Conservation (phyloP, 1,140 invertebrate genomes). For the Oppia nitens region DNA sequence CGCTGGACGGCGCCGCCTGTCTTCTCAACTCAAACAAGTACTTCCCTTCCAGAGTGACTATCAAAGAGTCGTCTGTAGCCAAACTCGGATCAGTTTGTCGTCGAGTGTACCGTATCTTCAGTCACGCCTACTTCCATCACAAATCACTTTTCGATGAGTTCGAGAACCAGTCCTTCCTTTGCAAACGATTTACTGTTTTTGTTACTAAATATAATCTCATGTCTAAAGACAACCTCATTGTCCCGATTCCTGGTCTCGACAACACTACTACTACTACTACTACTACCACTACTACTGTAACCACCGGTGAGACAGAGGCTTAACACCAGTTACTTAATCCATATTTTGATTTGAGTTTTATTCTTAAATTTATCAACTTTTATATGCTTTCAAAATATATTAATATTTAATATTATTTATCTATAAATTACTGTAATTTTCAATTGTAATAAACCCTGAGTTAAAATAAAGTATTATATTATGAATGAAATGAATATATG, state of each 20-base stretch:
- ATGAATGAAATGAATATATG: too few species aligned
- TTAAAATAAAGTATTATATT: too few species aligned
- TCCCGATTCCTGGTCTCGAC: slow-evolving; percentile 62
- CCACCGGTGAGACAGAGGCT: not conserved
- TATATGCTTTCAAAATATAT: too few species aligned
- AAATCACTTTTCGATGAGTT: slow-evolving; percentile 91
- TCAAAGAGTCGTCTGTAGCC: slow-evolving; percentile 94
- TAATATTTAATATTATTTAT: too few species aligned
- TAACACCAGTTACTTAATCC: not conserved
- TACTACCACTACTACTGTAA: not conserved
- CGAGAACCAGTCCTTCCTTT: slow-evolving; percentile 87
- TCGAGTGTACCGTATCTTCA: slow-evolving; percentile 97
- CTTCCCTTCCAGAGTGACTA: slow-evolving; percentile 97
- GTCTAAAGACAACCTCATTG: slow-evolving; percentile 92
- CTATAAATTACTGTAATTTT: too few species aligned
- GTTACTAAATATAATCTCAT: slow-evolving; percentile 88
- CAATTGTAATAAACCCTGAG: too few species aligned
- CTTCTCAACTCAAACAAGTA: slow-evolving; percentile 98
- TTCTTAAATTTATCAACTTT: too few species aligned
- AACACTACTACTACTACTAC: slow-evolving; percentile 12
- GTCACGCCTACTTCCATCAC: slow-evolving; percentile 98
- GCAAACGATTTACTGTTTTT: slow-evolving; percentile 90
- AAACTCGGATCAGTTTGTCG: slow-evolving; percentile 96
- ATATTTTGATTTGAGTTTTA: too few species aligned
- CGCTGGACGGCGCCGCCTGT: slow-evolving; percentile 96